Base-by-base conservation (phyloP, 2,113 vertebrate species). In the Stomatorhinus ivindoensis region DNA sequence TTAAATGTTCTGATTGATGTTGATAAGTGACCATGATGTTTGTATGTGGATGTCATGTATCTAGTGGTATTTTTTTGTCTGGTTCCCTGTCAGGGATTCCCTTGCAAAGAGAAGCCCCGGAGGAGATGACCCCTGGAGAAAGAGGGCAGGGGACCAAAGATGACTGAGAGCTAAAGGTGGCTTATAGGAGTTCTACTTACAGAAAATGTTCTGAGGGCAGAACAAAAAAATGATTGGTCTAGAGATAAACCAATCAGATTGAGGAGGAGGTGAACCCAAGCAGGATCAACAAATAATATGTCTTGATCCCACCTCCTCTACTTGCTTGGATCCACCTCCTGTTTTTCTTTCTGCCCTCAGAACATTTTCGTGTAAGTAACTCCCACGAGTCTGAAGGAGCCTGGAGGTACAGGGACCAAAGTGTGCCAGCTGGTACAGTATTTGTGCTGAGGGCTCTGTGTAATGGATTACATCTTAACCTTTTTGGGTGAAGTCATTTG, bases 71-170 rank as follows among this genome's bases (percentile, higher is more conserved):
- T 27, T 61, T 65, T 65, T 27, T 10, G 58, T 65, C 9, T 65
- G 58, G 8, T 27, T n/a, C 58, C 58, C 8, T 10, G 1, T 65
- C 96, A 96, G 95, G 92, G 94, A 93, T 90, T 96, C 96, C 55
- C 96, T 96, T 31, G 93, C 95, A 88, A 97, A 97, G 35, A 97
- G 58, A n/a, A 65, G 9, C 58, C 96, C 92, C 96, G 87, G 96
- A 97, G 92, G 96, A 96, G 69, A 92, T 97, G 93, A 97, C 99
- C 92, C 98, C 98, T 0, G 98, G 98, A n/a, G 98, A 99, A 92
- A 95, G 97, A 91, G 97, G 98, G 91, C 93, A 97, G 9, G 98
- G 98, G 21, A 99, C 98, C 95, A 97, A 96, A 86, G 98, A 99
- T 42, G 98, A 99, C 92, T 97, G 98, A 92, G 98, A 99, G 98